Evolutionary conservation across 2,888 invertebrate genomes (phyloP).

Genomic region (Fragum fragum): DNA sequence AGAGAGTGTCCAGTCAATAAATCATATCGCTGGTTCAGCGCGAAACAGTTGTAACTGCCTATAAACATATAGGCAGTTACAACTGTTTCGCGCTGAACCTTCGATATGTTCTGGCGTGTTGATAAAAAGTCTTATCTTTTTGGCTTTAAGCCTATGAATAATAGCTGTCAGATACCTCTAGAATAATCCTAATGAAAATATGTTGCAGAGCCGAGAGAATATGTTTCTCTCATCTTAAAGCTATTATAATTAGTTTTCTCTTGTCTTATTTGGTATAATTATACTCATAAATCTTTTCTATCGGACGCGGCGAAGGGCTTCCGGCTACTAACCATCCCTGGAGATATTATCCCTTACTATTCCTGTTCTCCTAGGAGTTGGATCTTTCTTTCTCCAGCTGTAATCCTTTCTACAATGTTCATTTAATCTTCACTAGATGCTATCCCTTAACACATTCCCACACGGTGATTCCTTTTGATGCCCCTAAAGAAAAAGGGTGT

Average conservation of each 20-base stretch:
- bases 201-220: constrained; percentile 2
- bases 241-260: constrained; percentile 29
- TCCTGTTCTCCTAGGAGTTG: neutral
- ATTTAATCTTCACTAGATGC: too few relatives aligned
- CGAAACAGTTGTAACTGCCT: too few relatives aligned
- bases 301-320: constrained; percentile 18
- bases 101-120: neutral
- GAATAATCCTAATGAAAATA: constrained; percentile 11
- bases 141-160: neutral
- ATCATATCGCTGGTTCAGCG: too few relatives aligned
- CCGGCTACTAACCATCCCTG: constrained; percentile 21
- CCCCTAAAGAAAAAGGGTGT: too few relatives aligned
- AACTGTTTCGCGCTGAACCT: too few relatives aligned
- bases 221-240: constrained; percentile 23
- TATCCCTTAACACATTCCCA: too few relatives aligned
- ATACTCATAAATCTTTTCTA: constrained; percentile 27
- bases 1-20: neutral
- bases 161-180: neutral
- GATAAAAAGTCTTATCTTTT: neutral
- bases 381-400: neutral
- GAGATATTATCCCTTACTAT: constrained; percentile 23
- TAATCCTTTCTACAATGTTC: too few relatives aligned
- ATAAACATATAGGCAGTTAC: too few relatives aligned
- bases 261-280: constrained; percentile 29
- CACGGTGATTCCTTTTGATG: too few relatives aligned